phyloP scores from a whole-genome alignment of 2,797 vertebrate species.

The Eulemur rubriventer region DNA sequence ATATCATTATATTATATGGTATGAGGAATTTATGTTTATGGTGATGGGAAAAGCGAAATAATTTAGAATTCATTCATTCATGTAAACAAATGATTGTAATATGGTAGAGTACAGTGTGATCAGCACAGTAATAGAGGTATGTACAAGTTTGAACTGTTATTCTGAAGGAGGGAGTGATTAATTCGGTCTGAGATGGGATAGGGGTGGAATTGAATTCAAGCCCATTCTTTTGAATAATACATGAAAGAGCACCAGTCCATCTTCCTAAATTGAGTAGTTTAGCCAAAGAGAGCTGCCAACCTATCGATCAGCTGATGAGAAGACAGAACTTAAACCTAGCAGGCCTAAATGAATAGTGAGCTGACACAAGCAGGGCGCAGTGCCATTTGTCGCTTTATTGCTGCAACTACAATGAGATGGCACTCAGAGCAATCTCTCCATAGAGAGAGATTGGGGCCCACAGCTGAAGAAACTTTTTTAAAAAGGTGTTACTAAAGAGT shows the following conservation, averaged over 20 bases:
- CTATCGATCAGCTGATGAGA: constrained; percentile 48
- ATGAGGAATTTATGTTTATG: background rate
- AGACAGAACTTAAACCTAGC: background rate
- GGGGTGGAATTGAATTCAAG: constrained; percentile 22
- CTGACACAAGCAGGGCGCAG: constrained; percentile 15
- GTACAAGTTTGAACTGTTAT: background rate
- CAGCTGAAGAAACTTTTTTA: background rate
- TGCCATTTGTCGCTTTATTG: constrained; percentile 33
- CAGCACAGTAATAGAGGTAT: background rate
- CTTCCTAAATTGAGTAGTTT: constrained; percentile 69
- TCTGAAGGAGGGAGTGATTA: constrained; percentile 44
- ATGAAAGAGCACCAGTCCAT: constrained; percentile 49
- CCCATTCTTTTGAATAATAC: constrained; percentile 70
- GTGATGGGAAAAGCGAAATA: background rate
- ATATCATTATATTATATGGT: background rate
- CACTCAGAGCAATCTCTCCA: background rate
- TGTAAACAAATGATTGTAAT: background rate
- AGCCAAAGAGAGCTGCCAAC: constrained; percentile 63
- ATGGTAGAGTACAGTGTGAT: background rate
- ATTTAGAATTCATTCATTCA: background rate
- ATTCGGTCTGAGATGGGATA: constrained; percentile 34
- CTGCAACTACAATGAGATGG: background rate
- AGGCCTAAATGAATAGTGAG: constrained; percentile 18
- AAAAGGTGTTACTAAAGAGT: background rate
- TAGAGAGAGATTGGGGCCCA: background rate